phyloP scores from a whole-genome alignment of 1,140 invertebrate species.

The Drosophila kepulauana region DNA sequence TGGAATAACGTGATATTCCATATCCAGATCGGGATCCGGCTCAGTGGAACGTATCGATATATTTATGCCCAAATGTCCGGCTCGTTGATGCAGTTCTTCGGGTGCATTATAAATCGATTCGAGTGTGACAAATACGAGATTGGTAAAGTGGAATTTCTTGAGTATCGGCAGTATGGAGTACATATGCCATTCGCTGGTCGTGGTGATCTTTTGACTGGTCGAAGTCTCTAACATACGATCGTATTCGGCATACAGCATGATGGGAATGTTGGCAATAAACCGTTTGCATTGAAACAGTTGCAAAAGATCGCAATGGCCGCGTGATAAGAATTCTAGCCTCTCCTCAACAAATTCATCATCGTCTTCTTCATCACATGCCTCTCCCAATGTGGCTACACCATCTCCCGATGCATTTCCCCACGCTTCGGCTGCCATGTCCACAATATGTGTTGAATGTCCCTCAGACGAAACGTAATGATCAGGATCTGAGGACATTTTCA shows the following conservation, averaged over 20 bases:
- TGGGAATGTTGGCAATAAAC: constrained; percentile 50
- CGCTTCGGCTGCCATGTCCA: neutral
- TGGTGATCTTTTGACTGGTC: constrained; percentile 38
- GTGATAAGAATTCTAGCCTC: constrained; percentile 56
- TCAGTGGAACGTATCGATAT: constrained; percentile 52
- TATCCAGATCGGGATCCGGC: neutral
- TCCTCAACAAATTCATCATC: constrained; percentile 41
- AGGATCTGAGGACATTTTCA: neutral
- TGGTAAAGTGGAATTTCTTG: constrained; percentile 63
- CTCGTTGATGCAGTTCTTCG: constrained; percentile 28
- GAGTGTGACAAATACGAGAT: constrained; percentile 64
- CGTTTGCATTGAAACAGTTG: constrained; percentile 66
- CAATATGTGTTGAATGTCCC: neutral
- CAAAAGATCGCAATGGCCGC: constrained; percentile 72
- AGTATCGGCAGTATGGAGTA: constrained; percentile 74
- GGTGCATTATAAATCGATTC: constrained; percentile 71
- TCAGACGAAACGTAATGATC: neutral
- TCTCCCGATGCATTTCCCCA: neutral
- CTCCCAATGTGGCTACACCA: neutral
- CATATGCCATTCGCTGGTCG: constrained; percentile 69
- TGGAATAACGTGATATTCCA: constrained; percentile 15
- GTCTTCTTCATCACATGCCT: neutral
- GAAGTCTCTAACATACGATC: neutral
- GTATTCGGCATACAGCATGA: constrained; percentile 65
- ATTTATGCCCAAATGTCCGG: constrained; percentile 49